Percentiles rank a stretch among this genome's conserved stretches.
Conservation (phyloP, 2,113 vertebrate genomes). For the Pleuronectes platessa region DNA sequence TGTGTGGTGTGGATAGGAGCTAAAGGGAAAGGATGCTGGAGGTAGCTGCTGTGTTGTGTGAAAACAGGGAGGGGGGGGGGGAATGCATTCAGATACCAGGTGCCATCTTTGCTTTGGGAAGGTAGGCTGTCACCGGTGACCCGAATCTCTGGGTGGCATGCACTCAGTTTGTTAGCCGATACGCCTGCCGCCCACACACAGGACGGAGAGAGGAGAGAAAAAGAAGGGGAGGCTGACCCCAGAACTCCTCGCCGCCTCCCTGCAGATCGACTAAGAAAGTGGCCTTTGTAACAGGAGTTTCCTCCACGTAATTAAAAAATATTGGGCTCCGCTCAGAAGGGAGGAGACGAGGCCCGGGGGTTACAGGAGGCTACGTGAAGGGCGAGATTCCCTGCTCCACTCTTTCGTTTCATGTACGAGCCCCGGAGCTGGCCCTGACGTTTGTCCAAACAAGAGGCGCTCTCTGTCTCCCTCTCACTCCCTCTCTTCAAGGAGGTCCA, state of each 20-base stretch:
- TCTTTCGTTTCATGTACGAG: slow-evolving; percentile 67
- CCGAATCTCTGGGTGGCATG: slow-evolving; percentile 61
- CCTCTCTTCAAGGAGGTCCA: slow-evolving; percentile 66
- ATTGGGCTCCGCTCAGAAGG: slow-evolving; percentile 63
- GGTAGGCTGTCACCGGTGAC: slow-evolving; percentile 56
- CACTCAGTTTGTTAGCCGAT: slow-evolving; percentile 63
- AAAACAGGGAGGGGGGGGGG: not conserved
- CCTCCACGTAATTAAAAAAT: slow-evolving; percentile 81
- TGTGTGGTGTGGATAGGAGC: slow-evolving; percentile 8
- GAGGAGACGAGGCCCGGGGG: slow-evolving; percentile 50
- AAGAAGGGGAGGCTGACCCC: slow-evolving; percentile 48
- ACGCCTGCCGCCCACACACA: slow-evolving; percentile 66
- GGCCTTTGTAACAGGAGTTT: slow-evolving; percentile 83
- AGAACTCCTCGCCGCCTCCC: slow-evolving; percentile 58
- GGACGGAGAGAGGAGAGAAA: slow-evolving; percentile 10
- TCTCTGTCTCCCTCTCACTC: slow-evolving; percentile 58
- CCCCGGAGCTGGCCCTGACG: slow-evolving; percentile 58
- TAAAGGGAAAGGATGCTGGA: not conserved
- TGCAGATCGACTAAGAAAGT: slow-evolving; percentile 71
- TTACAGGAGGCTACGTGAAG: slow-evolving; percentile 58
- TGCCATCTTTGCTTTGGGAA: slow-evolving; percentile 59
- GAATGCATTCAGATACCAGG: slow-evolving; percentile 37
- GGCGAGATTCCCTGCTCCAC: slow-evolving; percentile 56
- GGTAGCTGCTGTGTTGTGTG: not conserved
- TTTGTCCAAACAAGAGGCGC: slow-evolving; percentile 74